A percentile compares a stretch with the other conserved stretches of the same genome.
phyloP scores from a whole-genome alignment of 2,797 vertebrate genomes.

The Iguana delicatissima region DNA sequence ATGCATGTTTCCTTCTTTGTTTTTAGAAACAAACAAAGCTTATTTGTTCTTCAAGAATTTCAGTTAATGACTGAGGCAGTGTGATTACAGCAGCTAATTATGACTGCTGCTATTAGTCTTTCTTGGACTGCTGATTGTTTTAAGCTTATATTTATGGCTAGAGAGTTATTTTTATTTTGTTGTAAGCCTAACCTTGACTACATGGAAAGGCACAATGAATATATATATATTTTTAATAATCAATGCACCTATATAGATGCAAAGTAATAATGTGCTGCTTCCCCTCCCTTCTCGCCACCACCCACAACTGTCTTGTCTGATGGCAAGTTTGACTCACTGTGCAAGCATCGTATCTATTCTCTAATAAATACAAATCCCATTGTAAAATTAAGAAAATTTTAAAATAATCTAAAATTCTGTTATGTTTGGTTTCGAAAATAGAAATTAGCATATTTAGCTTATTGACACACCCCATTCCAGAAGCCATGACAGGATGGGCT shows the following conservation, averaged over 20 bases:
- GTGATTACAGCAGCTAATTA: neutral
- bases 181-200: conserved; percentile 1
- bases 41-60: conserved; percentile 18
- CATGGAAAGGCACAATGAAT: neutral
- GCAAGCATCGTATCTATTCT: neutral
- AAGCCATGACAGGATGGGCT: neutral
- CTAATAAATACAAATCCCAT: neutral
- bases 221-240: conserved; percentile 16
- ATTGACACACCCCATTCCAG: neutral
- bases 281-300: neutral
- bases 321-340: neutral
- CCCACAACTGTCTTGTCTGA: neutral
- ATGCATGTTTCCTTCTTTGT: neutral
- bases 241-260: neutral
- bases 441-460: neutral
- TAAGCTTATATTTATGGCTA: neutral
- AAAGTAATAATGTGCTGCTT: neutral
- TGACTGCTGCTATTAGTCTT: neutral
- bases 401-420: neutral
- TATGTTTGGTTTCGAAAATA: neutral
- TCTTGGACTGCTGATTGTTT: neutral
- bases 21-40: neutral
- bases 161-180: conserved; percentile 13
- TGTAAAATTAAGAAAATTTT: conserved; percentile 10
- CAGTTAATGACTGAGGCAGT: neutral